phyloP scores from a whole-genome alignment of 2,113 vertebrate genomes.

The Campylomormyrus tamandua region DNA sequence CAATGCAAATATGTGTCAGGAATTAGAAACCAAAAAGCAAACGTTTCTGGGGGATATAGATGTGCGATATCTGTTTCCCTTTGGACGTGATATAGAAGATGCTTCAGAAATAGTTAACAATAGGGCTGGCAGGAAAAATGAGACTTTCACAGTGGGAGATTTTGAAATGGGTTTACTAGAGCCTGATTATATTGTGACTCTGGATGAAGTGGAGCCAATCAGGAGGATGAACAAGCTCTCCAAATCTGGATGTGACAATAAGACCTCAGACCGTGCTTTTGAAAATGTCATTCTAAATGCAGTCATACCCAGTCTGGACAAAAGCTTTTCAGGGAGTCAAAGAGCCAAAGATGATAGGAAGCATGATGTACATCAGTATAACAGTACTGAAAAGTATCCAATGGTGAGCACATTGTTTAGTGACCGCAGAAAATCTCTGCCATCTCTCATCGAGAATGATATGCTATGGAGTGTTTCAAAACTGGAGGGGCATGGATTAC shows the following conservation, averaged over 20 bases:
- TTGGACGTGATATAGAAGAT: conserved; percentile 24
- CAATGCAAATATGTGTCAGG: conserved; percentile 1
- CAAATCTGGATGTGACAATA: conserved; percentile 22
- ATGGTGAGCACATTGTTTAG: conserved; percentile 5
- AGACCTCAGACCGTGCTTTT: conserved; percentile 30
- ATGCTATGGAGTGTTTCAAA: conserved; percentile 23
- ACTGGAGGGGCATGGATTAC: conserved; percentile 3
- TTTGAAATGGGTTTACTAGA: conserved; percentile 37
- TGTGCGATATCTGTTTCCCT: conserved; percentile 21
- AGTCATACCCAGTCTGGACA: not conserved
- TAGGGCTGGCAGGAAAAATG: conserved; percentile 20
- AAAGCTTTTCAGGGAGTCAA: not conserved
- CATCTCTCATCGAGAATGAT: conserved; percentile 24
- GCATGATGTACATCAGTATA: not conserved
- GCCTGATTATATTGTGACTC: conserved; percentile 18
- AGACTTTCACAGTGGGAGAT: conserved; percentile 33
- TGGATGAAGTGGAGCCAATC: conserved; percentile 29
- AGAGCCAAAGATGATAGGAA: not conserved
- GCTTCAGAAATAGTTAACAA: conserved; percentile 27
- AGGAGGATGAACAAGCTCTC: conserved; percentile 16
- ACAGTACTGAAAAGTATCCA: not conserved
- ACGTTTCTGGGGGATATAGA: conserved; percentile 29
- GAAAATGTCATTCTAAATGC: conserved; percentile 16
- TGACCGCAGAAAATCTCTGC: conserved; percentile 33
- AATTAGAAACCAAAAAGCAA: conserved; percentile 29